Percentiles rank a stretch among this genome's conserved stretches.
These are phyloP conservation scores for Anguilla obscura DNA, from an alignment of 2,797 vertebrate genomes.

Conservation along the genomic window DNA sequence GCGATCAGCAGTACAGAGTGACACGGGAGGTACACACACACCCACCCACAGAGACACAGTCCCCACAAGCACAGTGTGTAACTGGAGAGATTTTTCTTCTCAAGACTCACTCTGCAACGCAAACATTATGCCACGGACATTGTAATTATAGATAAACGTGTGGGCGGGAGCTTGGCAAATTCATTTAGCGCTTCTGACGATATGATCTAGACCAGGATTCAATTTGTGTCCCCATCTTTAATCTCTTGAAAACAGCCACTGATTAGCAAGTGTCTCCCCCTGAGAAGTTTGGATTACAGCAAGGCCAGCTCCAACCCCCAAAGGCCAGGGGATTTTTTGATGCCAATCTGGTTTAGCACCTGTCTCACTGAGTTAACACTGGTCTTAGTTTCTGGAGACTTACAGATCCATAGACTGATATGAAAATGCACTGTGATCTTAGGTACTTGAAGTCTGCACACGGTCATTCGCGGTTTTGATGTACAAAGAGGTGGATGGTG, in stretches of 20 bases:
- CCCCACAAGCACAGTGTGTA: slow-evolving; percentile 10
- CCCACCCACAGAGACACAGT: background rate
- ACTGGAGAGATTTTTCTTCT: slow-evolving; percentile 1
- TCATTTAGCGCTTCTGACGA: background rate
- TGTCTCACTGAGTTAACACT: slow-evolving; percentile 43
- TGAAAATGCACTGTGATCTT: background rate
- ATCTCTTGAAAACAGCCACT: slow-evolving; percentile 22
- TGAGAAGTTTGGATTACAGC: background rate
- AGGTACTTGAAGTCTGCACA: background rate
- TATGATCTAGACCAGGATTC: background rate
- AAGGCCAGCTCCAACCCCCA: background rate
- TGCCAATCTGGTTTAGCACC: slow-evolving; percentile 58
- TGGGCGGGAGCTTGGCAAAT: slow-evolving; percentile 1
- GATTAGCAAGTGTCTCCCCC: background rate
- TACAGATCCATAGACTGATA: slow-evolving; percentile 9
- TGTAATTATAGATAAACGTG: slow-evolving; percentile 29
- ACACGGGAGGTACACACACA: background rate
- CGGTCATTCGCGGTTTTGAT: background rate
- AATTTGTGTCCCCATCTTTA: slow-evolving; percentile 27
- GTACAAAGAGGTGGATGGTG: background rate
- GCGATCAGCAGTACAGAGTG: background rate
- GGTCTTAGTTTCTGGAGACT: background rate
- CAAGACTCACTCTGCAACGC: background rate
- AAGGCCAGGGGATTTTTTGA: slow-evolving; percentile 46
- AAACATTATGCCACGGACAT: slow-evolving; percentile 18